Percentiles rank a stretch among this genome's conserved stretches.
Evolutionary conservation across 2,888 invertebrate genomes (phyloP).

Genomic region (Brachypalpus laphriformis): DNA sequence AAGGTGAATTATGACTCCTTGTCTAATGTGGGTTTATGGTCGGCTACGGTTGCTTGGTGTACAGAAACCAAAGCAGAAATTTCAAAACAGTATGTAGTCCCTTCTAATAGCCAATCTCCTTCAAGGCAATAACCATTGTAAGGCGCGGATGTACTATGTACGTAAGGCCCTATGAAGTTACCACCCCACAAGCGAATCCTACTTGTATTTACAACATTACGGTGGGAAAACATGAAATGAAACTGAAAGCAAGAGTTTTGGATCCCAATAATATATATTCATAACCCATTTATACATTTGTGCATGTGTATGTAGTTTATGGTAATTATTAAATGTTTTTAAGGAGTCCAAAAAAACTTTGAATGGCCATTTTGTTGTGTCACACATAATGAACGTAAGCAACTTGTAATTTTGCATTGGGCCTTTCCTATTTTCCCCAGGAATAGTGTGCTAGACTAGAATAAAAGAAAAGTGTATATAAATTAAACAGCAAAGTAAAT

Average conservation of each 20-base stretch:
- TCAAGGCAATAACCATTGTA: slow-evolving; percentile 28
- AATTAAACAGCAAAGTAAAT: no score
- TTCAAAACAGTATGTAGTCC: slow-evolving; percentile 48
- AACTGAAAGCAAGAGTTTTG: slow-evolving; percentile 29
- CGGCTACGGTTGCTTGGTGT: slow-evolving; percentile 56
- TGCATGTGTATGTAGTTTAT: slow-evolving; percentile 6
- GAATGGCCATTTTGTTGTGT: slow-evolving; percentile 2
- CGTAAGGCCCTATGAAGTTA: background rate
- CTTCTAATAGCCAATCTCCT: slow-evolving; percentile 21
- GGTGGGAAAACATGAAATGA: slow-evolving; percentile 30
- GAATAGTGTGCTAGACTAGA: no score
- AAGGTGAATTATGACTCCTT: slow-evolving; percentile 46
- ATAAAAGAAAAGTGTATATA: no score
- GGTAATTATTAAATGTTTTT: slow-evolving; percentile 2
- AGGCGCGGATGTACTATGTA: slow-evolving; percentile 17
- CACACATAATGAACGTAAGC: background rate
- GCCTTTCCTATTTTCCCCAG: background rate
- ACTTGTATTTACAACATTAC: slow-evolving; percentile 1
- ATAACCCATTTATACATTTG: slow-evolving; percentile 15
- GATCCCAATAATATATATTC: slow-evolving; percentile 5
- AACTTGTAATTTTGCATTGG: background rate
- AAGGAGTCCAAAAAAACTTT: background rate
- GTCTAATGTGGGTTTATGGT: slow-evolving; percentile 32
- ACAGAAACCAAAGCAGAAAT: slow-evolving; percentile 60
- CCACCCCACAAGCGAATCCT: slow-evolving; percentile 10